Conservation (phyloP, 2,113 vertebrate genomes). For the Brachypodius melanocephalos region DNA sequence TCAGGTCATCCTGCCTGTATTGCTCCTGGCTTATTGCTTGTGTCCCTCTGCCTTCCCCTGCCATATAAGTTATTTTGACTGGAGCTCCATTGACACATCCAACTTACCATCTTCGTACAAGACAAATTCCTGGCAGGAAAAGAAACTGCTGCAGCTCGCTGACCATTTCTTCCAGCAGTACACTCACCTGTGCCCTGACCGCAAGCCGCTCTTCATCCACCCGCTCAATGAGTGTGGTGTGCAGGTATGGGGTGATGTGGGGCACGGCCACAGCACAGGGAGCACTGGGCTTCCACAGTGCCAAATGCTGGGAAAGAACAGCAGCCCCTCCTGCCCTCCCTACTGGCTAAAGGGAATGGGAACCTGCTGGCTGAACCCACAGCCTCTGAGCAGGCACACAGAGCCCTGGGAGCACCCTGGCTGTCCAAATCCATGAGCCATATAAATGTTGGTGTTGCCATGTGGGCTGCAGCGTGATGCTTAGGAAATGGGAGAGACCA, state of each 20-base stretch:
- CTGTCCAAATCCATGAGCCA: not conserved
- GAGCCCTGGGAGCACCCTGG: fast-evolving
- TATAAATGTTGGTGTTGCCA: fast-evolving
- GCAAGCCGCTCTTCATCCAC: constrained; percentile 80
- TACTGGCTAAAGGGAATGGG: not conserved
- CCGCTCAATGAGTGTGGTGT: constrained; percentile 84
- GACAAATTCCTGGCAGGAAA: constrained; percentile 76
- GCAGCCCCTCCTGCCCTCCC: not conserved
- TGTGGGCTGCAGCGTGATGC: fast-evolving
- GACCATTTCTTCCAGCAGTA: constrained; percentile 84
- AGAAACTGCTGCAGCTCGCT: constrained; percentile 72
- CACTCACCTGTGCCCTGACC: constrained; percentile 79
- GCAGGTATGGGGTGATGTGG: constrained; percentile 62
- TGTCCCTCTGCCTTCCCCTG: not conserved
- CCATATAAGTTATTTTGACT: constrained; percentile 18
- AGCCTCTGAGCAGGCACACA: not conserved
- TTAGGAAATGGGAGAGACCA: not conserved
- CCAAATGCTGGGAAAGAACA: not conserved
- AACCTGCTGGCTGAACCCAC: not conserved
- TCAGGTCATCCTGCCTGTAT: not conserved
- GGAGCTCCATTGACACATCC: constrained; percentile 50
- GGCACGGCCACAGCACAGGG: not conserved
- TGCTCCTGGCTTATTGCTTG: not conserved
- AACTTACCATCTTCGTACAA: constrained; percentile 77
- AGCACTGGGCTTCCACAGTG: not conserved